Conservation (phyloP, 2,888 invertebrate species). For the Metalampra italica region DNA sequence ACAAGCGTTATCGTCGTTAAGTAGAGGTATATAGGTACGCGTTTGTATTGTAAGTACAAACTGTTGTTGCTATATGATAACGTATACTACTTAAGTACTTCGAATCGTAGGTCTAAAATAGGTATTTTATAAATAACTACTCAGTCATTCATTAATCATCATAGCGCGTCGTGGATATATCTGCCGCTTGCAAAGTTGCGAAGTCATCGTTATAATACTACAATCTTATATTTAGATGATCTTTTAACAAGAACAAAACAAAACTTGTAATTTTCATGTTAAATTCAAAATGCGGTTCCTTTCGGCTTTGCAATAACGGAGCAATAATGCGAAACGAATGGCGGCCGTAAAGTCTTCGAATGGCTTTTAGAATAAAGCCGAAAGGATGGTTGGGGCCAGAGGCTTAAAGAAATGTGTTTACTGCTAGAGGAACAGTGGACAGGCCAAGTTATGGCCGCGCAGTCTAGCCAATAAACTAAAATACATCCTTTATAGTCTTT, state of each 20-base stretch:
- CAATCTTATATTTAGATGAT: background rate
- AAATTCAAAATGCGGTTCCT: slow-evolving; percentile 43
- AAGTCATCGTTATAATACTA: too few species aligned
- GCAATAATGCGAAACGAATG: slow-evolving; percentile 60
- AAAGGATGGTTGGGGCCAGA: slow-evolving; percentile 37
- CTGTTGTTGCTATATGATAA: too few species aligned
- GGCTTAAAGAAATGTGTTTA: slow-evolving; percentile 56
- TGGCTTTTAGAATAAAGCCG: slow-evolving; percentile 56
- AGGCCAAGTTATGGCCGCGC: slow-evolving; percentile 17
- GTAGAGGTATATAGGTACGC: background rate
- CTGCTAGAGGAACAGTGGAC: slow-evolving; percentile 31
- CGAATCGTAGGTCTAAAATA: too few species aligned
- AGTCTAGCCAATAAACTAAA: slow-evolving; percentile 31
- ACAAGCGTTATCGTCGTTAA: background rate
- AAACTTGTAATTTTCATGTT: slow-evolving; percentile 5
- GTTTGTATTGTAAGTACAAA: too few species aligned
- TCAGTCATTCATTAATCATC: too few species aligned
- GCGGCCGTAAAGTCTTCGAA: slow-evolving; percentile 51
- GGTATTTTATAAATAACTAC: too few species aligned
- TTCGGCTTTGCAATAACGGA: slow-evolving; percentile 46
- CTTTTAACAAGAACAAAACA: too few species aligned
- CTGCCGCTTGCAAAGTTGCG: too few species aligned
- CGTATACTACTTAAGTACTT: too few species aligned
- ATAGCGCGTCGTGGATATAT: too few species aligned
- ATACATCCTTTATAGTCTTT: slow-evolving; percentile 29